Evolutionary conservation across 2,113 vertebrate genomes (phyloP).

Genomic region (Anseranas semipalmata): DNA sequence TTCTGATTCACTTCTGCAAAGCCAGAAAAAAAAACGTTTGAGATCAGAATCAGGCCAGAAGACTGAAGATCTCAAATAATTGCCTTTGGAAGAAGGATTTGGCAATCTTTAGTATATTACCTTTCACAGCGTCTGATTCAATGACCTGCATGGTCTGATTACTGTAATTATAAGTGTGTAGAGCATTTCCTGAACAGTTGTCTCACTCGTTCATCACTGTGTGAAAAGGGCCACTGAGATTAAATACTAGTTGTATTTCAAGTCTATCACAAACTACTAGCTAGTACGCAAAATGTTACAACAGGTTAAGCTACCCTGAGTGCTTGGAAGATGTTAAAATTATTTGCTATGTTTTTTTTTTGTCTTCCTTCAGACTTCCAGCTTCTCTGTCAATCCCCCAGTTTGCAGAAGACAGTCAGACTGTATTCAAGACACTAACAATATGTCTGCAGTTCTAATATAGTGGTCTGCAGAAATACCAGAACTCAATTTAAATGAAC

Average conservation of each 20-base stretch:
- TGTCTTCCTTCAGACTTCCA: not conserved
- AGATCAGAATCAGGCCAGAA: not conserved
- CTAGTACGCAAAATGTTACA: not conserved
- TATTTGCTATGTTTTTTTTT: not conserved
- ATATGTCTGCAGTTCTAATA: not conserved
- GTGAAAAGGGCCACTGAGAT: not conserved
- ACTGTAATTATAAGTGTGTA: not conserved
- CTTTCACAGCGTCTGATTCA: not conserved
- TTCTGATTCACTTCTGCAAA: not conserved
- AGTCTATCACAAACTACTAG: not conserved
- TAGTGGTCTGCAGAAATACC: not conserved
- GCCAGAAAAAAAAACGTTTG: not conserved
- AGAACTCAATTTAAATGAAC: not conserved
- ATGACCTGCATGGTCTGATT: not conserved
- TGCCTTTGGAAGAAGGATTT: not conserved
- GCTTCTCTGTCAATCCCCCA: not conserved
- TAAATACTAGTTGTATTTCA: not conserved
- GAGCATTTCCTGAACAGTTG: not conserved
- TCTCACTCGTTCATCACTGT: not conserved
- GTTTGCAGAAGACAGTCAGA: not conserved
- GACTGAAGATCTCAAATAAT: not conserved
- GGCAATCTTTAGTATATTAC: not conserved
- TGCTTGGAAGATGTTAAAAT: not conserved
- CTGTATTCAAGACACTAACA: not conserved
- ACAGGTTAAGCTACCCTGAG: not conserved